A percentile compares a stretch with the other conserved stretches of the same genome.
These are phyloP conservation scores for Leucania comma DNA, from an alignment of 2,888 invertebrate species.

Conservation along the genomic window DNA sequence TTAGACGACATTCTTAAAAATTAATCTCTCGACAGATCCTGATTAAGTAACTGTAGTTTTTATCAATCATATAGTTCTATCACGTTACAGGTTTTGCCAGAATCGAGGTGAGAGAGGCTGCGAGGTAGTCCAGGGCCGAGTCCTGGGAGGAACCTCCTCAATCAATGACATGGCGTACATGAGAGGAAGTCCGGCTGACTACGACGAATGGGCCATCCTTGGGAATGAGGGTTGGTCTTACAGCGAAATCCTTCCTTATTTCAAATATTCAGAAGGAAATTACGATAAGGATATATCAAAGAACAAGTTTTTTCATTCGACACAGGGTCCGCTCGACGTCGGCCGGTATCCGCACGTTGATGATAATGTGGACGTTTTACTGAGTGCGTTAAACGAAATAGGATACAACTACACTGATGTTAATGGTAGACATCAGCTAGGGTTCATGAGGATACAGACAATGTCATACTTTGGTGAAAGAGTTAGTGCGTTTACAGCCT, in stretches of 20 bases:
- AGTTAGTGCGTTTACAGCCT: slow-evolving; percentile 86
- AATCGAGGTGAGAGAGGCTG: slow-evolving; percentile 80
- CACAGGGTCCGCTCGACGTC: slow-evolving; percentile 85
- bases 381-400: slow-evolving; percentile 85
- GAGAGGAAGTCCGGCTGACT: slow-evolving; percentile 86
- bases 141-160: slow-evolving; percentile 84
- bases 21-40: slow-evolving; percentile 58
- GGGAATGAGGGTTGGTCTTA: slow-evolving; percentile 87
- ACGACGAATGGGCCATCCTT: slow-evolving; percentile 85
- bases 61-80: slow-evolving; percentile 71
- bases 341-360: slow-evolving; percentile 86
- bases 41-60: slow-evolving; percentile 64
- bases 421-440: slow-evolving; percentile 85
- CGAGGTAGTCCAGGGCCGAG: slow-evolving; percentile 85
- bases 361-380: slow-evolving; percentile 84
- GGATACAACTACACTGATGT: slow-evolving; percentile 87
- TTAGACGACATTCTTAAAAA: slow-evolving; percentile 17
- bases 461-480: slow-evolving; percentile 87
- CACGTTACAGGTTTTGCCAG: slow-evolving; percentile 84
- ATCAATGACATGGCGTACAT: slow-evolving; percentile 88
- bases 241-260: slow-evolving; percentile 82
- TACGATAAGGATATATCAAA: slow-evolving; percentile 86
- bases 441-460: slow-evolving; percentile 87
- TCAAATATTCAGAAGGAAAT: slow-evolving; percentile 88
- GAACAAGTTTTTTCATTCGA: slow-evolving; percentile 85